Conservation (phyloP, 2,888 invertebrate species). For the Perithous albicinctus region DNA sequence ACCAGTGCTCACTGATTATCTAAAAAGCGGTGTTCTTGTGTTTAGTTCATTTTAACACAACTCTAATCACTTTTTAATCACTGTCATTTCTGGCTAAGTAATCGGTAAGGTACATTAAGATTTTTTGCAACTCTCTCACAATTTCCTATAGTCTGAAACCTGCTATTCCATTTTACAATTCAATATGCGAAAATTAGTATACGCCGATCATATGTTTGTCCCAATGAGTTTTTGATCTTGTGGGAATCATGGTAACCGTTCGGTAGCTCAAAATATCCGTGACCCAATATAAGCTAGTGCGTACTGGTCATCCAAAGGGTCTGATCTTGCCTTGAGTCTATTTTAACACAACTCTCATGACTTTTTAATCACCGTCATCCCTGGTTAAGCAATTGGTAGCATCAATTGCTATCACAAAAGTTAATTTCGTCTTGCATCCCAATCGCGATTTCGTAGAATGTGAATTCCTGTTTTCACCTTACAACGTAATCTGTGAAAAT, state of each 20-base stretch:
- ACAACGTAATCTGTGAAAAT: too few species aligned
- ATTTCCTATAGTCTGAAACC: too few species aligned
- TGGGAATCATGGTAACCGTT: slow-evolving; percentile 10
- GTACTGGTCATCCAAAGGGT: background rate
- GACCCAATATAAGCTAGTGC: background rate
- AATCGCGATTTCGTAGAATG: background rate
- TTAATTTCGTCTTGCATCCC: background rate
- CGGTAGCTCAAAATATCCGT: slow-evolving; percentile 9
- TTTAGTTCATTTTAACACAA: background rate
- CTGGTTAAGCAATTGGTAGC: background rate
- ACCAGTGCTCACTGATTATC: background rate
- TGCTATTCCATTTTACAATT: too few species aligned
- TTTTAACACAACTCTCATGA: background rate
- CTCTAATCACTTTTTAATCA: background rate
- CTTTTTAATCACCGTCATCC: background rate
- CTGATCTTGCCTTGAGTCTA: background rate
- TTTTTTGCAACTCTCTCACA: too few species aligned
- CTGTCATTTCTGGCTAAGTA: too few species aligned
- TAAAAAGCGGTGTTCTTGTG: background rate
- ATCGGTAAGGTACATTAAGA: too few species aligned
- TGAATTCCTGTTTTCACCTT: background rate
- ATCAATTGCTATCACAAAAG: background rate
- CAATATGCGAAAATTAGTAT: slow-evolving; percentile 39
- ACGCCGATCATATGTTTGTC: slow-evolving; percentile 31
- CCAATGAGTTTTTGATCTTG: slow-evolving; percentile 54